Conservation (phyloP, 2,113 vertebrate species). For the Heteronetta atricapilla region DNA sequence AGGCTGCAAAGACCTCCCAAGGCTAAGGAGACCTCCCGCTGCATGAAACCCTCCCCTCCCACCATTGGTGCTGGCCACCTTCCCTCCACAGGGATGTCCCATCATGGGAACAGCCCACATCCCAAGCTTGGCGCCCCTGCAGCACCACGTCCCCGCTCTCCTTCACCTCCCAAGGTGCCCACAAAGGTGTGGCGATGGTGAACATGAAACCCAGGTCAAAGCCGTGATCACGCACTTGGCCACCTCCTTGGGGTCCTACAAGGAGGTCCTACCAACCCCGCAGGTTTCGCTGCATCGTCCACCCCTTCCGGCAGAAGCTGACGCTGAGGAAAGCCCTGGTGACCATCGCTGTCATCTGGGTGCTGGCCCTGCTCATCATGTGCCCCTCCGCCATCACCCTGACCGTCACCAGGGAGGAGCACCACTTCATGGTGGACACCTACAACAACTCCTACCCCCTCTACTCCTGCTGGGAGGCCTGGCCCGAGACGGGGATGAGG, state of each 20-base stretch:
- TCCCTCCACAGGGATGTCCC: background rate
- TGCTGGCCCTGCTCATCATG: slow-evolving; percentile 81
- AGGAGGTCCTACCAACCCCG: background rate
- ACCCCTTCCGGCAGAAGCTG: slow-evolving; percentile 81
- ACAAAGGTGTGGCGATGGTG: background rate
- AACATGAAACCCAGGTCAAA: background rate
- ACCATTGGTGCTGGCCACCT: rapidly evolving
- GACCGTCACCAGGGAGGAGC: slow-evolving; percentile 77
- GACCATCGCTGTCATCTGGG: slow-evolving; percentile 79
- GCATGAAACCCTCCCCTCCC: background rate
- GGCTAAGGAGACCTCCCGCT: background rate
- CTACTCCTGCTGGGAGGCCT: slow-evolving; percentile 84
- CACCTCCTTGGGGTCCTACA: background rate
- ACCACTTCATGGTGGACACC: slow-evolving; percentile 80
- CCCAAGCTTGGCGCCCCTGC: background rate
- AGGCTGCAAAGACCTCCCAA: background rate
- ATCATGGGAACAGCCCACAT: background rate
- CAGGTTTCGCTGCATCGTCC: slow-evolving; percentile 82
- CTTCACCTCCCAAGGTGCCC: background rate
- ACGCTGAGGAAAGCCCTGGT: slow-evolving; percentile 76
- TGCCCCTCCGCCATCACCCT: slow-evolving; percentile 79
- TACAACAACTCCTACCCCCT: slow-evolving; percentile 80
- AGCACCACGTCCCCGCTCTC: background rate
- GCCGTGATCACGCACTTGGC: background rate
- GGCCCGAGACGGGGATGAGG: slow-evolving; percentile 75